Conservation (phyloP, 1,140 invertebrate genomes). For the Eumaeus atala region DNA sequence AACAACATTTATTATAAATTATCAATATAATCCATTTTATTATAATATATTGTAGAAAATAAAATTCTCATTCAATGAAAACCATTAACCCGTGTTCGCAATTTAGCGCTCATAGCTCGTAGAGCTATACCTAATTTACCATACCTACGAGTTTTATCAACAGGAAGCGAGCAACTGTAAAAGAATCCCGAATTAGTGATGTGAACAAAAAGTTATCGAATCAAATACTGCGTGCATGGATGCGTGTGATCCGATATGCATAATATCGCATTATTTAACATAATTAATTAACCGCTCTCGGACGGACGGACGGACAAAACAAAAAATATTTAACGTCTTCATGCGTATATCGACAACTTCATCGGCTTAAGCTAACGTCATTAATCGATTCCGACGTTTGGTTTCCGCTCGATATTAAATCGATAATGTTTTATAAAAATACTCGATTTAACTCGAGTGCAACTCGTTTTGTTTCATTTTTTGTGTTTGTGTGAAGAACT, state of each 20-base stretch:
- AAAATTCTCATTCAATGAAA: too few relatives aligned
- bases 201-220: constrained; percentile 16
- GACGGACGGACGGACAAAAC: constrained; percentile 58
- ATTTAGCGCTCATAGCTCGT: too few relatives aligned
- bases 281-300: constrained; percentile 59
- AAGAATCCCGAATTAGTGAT: constrained; percentile 10
- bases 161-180: constrained; percentile 6
- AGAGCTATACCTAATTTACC: too few relatives aligned
- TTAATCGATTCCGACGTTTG: constrained; percentile 55
- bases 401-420: constrained; percentile 45
- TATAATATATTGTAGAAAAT: too few relatives aligned
- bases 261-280: constrained; percentile 68
- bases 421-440: constrained; percentile 9
- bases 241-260: constrained; percentile 61
- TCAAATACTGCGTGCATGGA: constrained; percentile 33
- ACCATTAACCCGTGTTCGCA: too few relatives aligned
- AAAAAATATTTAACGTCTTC: constrained; percentile 52
- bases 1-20: too few relatives aligned
- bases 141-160: too few relatives aligned
- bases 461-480: background rate
- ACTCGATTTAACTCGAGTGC: constrained; percentile 3
- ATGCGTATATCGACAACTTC: constrained; percentile 54
- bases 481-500: too few relatives aligned
- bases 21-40: too few relatives aligned
- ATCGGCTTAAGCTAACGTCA: constrained; percentile 53